A percentile compares a stretch with the other conserved stretches of the same genome.
These are phyloP conservation scores for Philotrypesis tridentata DNA, from an alignment of 1,140 invertebrate genomes.

Conservation along the genomic window DNA sequence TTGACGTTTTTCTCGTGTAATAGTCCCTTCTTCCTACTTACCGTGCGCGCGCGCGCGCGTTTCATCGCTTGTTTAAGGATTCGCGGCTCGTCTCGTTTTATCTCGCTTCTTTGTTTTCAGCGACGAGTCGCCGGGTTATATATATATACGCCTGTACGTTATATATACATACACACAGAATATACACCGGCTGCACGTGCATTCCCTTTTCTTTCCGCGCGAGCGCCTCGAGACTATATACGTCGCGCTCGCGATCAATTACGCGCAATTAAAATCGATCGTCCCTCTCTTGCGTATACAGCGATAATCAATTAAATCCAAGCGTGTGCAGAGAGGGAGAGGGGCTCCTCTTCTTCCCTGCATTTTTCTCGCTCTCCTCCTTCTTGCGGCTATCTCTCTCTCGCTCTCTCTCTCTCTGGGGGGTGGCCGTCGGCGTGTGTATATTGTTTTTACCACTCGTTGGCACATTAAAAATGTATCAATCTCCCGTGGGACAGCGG, in stretches of 20 bases:
- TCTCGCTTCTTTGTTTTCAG: neutral
- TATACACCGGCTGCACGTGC: too few species aligned
- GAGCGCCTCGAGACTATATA: too few species aligned
- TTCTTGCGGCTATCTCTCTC: neutral
- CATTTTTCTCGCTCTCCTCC: neutral
- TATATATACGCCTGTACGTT: too few species aligned
- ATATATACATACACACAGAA: neutral
- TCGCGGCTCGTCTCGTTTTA: neutral
- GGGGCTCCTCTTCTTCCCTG: neutral
- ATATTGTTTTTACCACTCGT: constrained; percentile 46
- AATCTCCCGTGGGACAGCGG: constrained; percentile 55
- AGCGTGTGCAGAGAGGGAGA: neutral
- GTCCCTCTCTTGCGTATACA: too few species aligned
- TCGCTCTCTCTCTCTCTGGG: neutral
- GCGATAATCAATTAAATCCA: neutral
- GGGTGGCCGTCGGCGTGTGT: neutral
- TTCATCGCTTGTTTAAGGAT: constrained; percentile 22
- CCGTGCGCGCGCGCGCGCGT: neutral
- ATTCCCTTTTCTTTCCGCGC: neutral
- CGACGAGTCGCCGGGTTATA: neutral
- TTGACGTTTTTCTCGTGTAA: constrained; percentile 46
- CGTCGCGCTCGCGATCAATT: too few species aligned
- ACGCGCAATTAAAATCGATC: too few species aligned
- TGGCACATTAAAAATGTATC: constrained; percentile 66
- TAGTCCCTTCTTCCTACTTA: constrained; percentile 22